phyloP scores from a whole-genome alignment of 2,888 invertebrate genomes.

The Polyommatus iphigenia region DNA sequence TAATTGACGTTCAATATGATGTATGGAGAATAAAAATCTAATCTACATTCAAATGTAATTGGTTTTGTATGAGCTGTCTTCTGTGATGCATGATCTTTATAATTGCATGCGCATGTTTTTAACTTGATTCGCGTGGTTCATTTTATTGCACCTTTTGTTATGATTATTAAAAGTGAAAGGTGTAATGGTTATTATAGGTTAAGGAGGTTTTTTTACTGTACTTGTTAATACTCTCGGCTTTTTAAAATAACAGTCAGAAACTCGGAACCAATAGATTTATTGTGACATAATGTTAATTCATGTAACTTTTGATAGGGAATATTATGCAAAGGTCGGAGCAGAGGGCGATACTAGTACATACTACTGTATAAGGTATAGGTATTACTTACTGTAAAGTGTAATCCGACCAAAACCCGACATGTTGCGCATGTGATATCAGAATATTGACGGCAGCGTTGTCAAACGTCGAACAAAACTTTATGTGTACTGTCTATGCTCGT shows the following conservation, averaged over 20 bases:
- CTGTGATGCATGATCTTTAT: slow-evolving; percentile 25
- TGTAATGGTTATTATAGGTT: slow-evolving; percentile 8
- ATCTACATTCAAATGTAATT: slow-evolving; percentile 24
- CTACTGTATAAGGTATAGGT: no score
- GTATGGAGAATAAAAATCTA: slow-evolving; percentile 15
- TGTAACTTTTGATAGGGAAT: not conserved
- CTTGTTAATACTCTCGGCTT: no score
- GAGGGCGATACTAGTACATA: no score
- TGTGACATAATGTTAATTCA: not conserved
- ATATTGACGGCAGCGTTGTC: no score
- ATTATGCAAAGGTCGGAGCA: not conserved
- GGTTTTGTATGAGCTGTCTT: slow-evolving; percentile 17
- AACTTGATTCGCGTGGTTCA: not conserved
- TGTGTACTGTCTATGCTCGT: no score
- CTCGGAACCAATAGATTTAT: not conserved
- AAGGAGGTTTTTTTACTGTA: not conserved
- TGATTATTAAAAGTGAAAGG: slow-evolving; percentile 13
- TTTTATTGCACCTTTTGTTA: not conserved
- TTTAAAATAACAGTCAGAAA: not conserved
- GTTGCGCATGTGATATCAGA: no score
- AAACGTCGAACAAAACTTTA: no score
- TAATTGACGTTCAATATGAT: slow-evolving; percentile 11
- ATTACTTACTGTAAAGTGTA: no score
- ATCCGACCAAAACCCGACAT: no score
- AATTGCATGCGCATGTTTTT: slow-evolving; percentile 24